Conservation (phyloP, 2,888 invertebrate genomes). For the Torymus auratus region DNA sequence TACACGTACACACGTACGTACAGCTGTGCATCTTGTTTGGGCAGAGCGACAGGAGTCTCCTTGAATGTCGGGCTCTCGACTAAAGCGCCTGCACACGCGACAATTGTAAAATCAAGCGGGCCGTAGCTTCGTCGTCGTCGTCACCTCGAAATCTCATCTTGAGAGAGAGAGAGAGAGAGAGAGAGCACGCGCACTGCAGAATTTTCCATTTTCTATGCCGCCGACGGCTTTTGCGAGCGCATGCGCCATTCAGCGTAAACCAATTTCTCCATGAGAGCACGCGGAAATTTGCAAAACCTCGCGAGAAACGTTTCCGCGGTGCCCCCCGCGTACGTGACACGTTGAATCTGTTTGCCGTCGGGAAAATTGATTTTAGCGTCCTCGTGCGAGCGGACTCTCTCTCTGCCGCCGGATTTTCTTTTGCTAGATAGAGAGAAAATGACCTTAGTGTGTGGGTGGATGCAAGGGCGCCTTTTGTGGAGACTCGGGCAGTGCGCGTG, state of each 20-base stretch:
- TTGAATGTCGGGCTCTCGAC: neutral
- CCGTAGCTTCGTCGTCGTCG: conserved; percentile 4
- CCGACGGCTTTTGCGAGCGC: neutral
- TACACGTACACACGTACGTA: no score
- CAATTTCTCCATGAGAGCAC: neutral
- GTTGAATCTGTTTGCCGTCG: conserved; percentile 21
- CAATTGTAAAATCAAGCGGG: conserved; percentile 39
- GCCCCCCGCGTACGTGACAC: neutral
- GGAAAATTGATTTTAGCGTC: conserved; percentile 30
- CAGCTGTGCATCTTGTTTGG: no score
- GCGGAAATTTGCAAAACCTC: conserved; percentile 24
- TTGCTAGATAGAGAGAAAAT: no score
- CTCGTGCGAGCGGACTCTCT: no score
- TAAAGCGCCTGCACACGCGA: neutral
- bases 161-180: no score
- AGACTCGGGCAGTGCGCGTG: no score
- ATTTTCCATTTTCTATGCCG: neutral
- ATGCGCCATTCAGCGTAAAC: no score
- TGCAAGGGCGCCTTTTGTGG: neutral
- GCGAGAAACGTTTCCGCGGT: no score
- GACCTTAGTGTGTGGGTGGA: no score
- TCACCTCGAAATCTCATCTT: conserved; percentile 2
- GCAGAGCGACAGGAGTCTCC: neutral
- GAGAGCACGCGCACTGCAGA: neutral
- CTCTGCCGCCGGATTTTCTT: no score